Evolutionary conservation across 1,140 invertebrate species (phyloP).

Genomic region (Drosophila bocki): DNA sequence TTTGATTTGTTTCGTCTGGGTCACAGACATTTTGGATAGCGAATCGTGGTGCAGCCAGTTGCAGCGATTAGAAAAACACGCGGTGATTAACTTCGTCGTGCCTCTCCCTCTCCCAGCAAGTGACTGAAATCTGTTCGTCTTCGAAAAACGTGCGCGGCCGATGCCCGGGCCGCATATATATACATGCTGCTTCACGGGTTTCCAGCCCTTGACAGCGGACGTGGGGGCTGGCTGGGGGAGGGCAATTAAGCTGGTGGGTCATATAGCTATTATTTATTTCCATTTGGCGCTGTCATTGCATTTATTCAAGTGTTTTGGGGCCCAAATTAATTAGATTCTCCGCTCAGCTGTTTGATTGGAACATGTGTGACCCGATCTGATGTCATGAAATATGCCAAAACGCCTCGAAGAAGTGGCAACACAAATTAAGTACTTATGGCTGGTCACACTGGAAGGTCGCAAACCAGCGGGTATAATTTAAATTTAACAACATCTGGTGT

Average conservation of each 20-base stretch:
- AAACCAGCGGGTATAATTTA: background rate
- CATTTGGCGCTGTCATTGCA: conserved; percentile 30
- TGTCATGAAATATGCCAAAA: background rate
- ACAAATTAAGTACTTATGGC: background rate
- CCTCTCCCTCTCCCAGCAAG: conserved; percentile 54
- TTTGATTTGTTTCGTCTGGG: conserved; percentile 81
- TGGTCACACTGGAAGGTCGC: background rate
- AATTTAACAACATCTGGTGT: too few species aligned
- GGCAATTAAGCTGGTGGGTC: background rate
- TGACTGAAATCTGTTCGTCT: conserved; percentile 41
- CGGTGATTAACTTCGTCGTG: conserved; percentile 69
- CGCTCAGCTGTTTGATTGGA: conserved; percentile 29
- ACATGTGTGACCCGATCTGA: background rate
- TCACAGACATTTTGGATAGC: conserved; percentile 62
- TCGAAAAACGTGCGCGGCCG: conserved; percentile 47
- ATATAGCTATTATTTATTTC: conserved; percentile 22
- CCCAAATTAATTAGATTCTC: conserved; percentile 17
- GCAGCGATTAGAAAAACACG: conserved; percentile 67
- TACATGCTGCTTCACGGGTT: background rate
- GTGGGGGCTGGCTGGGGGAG: conserved; percentile 4
- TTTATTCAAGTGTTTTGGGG: conserved; percentile 36
- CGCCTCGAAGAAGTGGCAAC: background rate
- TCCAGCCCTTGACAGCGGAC: background rate
- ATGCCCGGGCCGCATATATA: conserved; percentile 11
- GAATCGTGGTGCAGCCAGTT: conserved; percentile 47